These are phyloP conservation scores for Sylvia atricapilla DNA, from an alignment of 2,113 vertebrate species.

Conservation along the genomic window DNA sequence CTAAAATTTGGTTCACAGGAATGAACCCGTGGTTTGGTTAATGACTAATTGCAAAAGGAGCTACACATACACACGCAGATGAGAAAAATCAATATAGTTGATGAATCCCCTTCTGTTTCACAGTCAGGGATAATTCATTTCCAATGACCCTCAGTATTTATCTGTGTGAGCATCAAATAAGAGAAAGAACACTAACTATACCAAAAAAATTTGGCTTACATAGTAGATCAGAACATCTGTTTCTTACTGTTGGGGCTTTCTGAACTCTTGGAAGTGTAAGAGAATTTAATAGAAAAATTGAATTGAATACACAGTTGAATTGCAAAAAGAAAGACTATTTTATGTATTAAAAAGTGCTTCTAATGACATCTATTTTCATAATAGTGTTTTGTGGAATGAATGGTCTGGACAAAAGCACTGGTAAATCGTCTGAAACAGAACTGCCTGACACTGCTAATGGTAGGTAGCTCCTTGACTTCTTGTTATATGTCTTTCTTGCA, in stretches of 20 bases:
- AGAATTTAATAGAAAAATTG: neutral
- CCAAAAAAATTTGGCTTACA: neutral
- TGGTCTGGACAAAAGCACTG: neutral
- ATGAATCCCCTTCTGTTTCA: conserved; percentile 35
- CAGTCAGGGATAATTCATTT: conserved; percentile 23
- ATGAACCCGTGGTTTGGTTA: neutral
- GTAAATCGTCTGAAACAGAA: neutral
- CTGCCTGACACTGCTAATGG: neutral
- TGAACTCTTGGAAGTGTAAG: neutral
- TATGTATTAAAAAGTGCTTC: neutral
- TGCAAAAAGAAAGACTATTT: neutral
- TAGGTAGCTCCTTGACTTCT: neutral
- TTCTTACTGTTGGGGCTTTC: neutral
- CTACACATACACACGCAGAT: neutral
- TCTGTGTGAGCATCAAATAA: neutral
- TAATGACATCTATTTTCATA: conserved; percentile 13
- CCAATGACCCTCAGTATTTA: neutral
- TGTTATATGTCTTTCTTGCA: neutral
- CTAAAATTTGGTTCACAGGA: neutral
- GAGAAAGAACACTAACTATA: neutral
- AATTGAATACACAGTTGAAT: neutral
- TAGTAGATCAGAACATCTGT: neutral
- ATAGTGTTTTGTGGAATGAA: neutral
- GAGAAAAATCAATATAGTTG: conserved; percentile 3
- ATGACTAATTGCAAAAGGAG: neutral